These are phyloP conservation scores for Sylvia borin DNA, from an alignment of 2,797 vertebrate species.

Conservation along the genomic window DNA sequence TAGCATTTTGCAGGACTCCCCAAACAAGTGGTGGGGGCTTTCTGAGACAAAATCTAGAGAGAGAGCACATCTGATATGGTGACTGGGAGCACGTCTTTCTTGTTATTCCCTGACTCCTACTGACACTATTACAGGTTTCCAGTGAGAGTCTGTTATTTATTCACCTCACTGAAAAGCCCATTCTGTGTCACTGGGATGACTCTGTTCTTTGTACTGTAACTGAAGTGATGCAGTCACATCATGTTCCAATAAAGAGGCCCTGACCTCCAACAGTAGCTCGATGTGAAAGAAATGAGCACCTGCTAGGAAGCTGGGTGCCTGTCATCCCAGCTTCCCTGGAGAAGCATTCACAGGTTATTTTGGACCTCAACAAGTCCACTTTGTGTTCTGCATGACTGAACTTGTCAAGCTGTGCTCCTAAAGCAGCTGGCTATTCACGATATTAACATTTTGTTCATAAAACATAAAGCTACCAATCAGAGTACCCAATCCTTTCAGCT, in stretches of 20 bases:
- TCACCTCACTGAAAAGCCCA: not conserved
- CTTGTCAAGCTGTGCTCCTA: not conserved
- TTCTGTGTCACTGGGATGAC: not conserved
- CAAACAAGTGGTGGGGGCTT: not conserved
- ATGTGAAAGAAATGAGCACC: not conserved
- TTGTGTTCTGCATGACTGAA: not conserved
- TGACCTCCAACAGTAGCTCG: not conserved
- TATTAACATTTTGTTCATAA: not conserved
- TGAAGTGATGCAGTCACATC: not conserved
- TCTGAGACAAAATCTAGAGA: not conserved
- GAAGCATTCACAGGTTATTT: not conserved
- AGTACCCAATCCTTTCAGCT: not conserved
- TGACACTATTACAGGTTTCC: not conserved
- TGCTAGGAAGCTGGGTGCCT: not conserved
- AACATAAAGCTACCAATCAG: not conserved
- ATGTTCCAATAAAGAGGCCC: not conserved
- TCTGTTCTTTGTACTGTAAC: not conserved
- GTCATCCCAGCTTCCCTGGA: not conserved
- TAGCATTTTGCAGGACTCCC: not conserved
- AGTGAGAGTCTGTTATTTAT: not conserved
- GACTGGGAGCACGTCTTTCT: not conserved
- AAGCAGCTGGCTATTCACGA: not conserved
- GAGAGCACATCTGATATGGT: accelerated
- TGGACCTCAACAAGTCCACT: not conserved
- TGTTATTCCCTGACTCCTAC: not conserved